These are phyloP conservation scores for Patella pellucida DNA, from an alignment of 2,888 invertebrate species.

Conservation along the genomic window DNA sequence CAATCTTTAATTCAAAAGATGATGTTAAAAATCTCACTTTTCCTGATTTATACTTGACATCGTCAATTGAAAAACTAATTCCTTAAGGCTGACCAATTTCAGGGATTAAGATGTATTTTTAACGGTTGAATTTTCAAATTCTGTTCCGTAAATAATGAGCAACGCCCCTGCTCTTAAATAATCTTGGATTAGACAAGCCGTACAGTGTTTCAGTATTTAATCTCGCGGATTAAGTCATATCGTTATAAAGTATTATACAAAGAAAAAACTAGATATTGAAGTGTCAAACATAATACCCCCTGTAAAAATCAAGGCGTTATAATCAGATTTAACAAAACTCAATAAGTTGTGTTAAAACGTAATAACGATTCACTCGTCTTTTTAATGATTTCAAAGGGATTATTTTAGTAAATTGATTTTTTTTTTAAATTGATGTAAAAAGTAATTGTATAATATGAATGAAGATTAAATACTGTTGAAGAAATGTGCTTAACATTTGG, in stretches of 20 bases:
- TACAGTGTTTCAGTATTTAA: background rate
- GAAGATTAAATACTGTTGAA: no score
- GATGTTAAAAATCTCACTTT: slow-evolving; percentile 11
- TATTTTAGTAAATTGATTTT: no score
- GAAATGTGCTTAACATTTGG: no score
- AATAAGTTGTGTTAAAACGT: no score
- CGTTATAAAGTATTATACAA: background rate
- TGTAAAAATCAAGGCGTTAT: slow-evolving; percentile 7
- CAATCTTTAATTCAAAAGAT: slow-evolving; percentile 10
- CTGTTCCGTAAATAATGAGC: background rate
- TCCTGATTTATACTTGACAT: slow-evolving; percentile 9
- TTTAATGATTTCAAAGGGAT: no score
- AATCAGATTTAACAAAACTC: background rate
- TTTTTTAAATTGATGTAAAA: no score
- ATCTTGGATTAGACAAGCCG: background rate
- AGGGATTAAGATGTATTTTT: slow-evolving; percentile 9
- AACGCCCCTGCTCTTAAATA: slow-evolving; percentile 8
- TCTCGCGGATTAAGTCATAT: background rate
- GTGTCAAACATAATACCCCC: slow-evolving; percentile 3
- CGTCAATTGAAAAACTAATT: slow-evolving; percentile 5
- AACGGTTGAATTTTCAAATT: slow-evolving; percentile 6
- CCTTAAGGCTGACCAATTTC: slow-evolving; percentile 11
- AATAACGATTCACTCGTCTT: no score
- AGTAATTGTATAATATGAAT: no score
- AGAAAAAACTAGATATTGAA: background rate